Percentiles rank a stretch among this genome's conserved stretches.
These are phyloP conservation scores for Oncorhynchus gorbuscha DNA, from an alignment of 2,113 vertebrate genomes.

Conservation along the genomic window DNA sequence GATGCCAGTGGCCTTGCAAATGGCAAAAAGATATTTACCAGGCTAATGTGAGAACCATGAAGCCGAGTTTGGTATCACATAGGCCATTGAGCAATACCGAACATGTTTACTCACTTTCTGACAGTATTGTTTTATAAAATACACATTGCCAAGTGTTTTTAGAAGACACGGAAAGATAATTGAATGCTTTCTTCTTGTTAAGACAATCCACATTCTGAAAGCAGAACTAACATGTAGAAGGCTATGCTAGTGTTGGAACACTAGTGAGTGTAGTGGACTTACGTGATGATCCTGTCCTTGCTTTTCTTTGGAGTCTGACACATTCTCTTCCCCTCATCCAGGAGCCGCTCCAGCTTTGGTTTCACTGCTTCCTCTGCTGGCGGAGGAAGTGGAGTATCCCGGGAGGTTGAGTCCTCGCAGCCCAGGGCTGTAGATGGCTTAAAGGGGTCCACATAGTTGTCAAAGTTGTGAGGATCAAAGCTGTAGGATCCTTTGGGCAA, in stretches of 20 bases:
- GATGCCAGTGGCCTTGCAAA: conserved; percentile 5
- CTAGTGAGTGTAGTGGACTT: conserved; percentile 65
- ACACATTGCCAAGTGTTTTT: too few species aligned
- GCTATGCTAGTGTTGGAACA: neutral
- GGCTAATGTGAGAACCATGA: too few species aligned
- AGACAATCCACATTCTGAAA: neutral
- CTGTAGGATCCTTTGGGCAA: conserved; percentile 73
- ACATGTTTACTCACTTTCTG: too few species aligned
- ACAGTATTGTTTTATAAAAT: too few species aligned
- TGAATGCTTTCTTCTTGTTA: neutral
- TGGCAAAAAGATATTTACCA: too few species aligned
- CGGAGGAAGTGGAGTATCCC: conserved; percentile 41
- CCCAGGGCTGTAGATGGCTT: conserved; percentile 50
- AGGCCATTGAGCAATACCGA: too few species aligned
- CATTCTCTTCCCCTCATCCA: conserved; percentile 53
- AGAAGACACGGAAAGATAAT: neutral
- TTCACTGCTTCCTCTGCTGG: conserved; percentile 71
- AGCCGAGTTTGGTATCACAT: too few species aligned
- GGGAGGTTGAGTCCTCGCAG: neutral
- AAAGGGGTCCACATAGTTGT: conserved; percentile 56
- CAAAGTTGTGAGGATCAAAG: conserved; percentile 73
- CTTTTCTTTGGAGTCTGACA: conserved; percentile 79
- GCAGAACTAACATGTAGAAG: neutral
- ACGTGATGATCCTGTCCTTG: conserved; percentile 87
- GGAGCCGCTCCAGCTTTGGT: conserved; percentile 46